These are phyloP conservation scores for Cygnus atratus DNA, from an alignment of 2,113 vertebrate species.

Conservation along the genomic window DNA sequence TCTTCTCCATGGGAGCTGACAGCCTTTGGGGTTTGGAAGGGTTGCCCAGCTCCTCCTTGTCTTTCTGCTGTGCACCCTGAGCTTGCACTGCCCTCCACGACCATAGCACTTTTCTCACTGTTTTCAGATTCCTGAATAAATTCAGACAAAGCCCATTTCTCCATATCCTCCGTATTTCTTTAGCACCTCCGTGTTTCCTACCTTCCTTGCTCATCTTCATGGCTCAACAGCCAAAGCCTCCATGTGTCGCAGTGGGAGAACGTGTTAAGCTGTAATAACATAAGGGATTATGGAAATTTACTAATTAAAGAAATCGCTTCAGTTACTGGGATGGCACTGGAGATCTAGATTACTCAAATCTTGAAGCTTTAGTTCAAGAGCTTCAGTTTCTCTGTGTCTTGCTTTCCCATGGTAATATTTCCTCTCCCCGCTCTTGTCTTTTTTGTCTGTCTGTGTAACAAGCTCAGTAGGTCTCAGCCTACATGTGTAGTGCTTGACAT, in stretches of 20 bases:
- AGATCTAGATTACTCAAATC: background rate
- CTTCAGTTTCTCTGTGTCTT: background rate
- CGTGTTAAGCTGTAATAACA: accelerated
- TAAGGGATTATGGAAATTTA: background rate
- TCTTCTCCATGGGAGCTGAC: background rate
- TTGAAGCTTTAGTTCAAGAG: background rate
- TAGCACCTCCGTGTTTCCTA: background rate
- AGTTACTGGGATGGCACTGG: background rate
- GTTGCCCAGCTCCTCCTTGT: background rate
- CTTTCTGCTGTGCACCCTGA: background rate
- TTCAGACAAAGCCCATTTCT: background rate
- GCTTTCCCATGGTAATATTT: background rate
- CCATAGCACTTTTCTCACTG: accelerated
- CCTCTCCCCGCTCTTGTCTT: background rate
- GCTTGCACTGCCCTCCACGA: background rate
- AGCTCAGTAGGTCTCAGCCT: background rate
- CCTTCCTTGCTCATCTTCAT: background rate
- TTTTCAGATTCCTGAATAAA: background rate
- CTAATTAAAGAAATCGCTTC: background rate
- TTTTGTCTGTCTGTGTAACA: background rate
- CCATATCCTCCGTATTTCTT: background rate
- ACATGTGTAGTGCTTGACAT: background rate
- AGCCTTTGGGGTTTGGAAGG: background rate
- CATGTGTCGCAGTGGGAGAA: accelerated
- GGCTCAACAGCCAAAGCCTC: background rate